phyloP scores from a whole-genome alignment of 2,888 invertebrate species.

The Dysmachus trigonus region DNA sequence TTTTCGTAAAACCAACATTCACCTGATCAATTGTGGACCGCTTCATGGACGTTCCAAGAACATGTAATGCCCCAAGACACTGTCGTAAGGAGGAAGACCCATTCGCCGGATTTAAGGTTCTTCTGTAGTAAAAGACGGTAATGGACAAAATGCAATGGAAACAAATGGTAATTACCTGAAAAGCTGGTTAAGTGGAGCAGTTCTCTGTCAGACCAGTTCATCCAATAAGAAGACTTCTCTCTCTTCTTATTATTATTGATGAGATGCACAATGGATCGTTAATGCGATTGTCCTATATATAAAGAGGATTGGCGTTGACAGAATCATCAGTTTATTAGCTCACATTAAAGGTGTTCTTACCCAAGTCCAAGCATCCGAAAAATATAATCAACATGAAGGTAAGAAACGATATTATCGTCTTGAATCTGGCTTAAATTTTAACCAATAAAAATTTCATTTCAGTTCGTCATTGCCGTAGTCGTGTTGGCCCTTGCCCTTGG shows the following conservation, averaged over 20 bases:
- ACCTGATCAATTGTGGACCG: constrained; percentile 11
- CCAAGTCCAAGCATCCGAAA: neutral
- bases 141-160: neutral
- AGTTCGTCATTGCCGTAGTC: constrained; percentile 61
- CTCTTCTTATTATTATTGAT: constrained; percentile 11
- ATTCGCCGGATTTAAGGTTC: neutral
- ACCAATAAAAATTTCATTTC: neutral
- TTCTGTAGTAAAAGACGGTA: neutral
- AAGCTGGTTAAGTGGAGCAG: neutral
- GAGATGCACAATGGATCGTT: neutral
- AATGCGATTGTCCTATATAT: constrained; percentile 31
- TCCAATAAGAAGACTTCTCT: neutral
- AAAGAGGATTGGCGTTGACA: neutral
- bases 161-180: neutral
- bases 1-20: constrained; percentile 28
- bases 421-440: neutral
- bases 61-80: neutral
- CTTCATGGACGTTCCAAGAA: neutral
- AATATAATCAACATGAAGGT: constrained; percentile 51
- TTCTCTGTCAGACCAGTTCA: neutral
- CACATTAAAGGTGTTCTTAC: neutral
- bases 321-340: constrained; percentile 11
- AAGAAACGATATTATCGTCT: constrained; percentile 29
- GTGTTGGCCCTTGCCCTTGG: constrained; percentile 61
- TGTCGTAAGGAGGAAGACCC: neutral